A percentile compares a stretch with the other conserved stretches of the same genome.
phyloP scores from a whole-genome alignment of 2,888 invertebrate species.

The Andrena minutula region DNA sequence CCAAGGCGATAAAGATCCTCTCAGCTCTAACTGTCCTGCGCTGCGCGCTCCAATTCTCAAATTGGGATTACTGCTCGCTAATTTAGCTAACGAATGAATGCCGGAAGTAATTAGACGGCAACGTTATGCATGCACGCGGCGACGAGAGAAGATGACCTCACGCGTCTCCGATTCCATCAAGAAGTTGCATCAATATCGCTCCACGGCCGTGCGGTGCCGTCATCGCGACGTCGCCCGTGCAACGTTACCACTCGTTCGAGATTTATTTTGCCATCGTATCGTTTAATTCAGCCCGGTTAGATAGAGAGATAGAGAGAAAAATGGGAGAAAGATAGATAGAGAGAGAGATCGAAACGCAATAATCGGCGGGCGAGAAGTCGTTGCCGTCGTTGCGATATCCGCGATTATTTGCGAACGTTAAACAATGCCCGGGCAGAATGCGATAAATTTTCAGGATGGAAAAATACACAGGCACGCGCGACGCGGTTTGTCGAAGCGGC shows the following conservation, averaged over 20 bases:
- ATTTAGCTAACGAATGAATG: conserved; percentile 61
- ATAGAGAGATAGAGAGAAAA: background rate
- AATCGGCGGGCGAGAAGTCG: background rate
- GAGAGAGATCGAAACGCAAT: background rate
- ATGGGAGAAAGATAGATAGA: background rate
- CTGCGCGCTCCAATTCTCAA: conserved; percentile 17
- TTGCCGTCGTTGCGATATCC: conserved; percentile 15
- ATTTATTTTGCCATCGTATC: conserved; percentile 12
- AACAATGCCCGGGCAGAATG: conserved; percentile 31
- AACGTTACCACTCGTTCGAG: conserved; percentile 3
- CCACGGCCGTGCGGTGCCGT: background rate
- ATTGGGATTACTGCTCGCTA: conserved; percentile 58
- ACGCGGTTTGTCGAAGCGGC: background rate
- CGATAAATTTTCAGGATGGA: conserved; percentile 46
- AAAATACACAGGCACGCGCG: conserved; percentile 27
- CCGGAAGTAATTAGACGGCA: conserved; percentile 69
- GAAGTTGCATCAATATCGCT: conserved; percentile 49
- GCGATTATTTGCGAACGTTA: conserved; percentile 44
- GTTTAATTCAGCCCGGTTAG: background rate
- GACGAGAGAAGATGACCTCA: conserved; percentile 70
- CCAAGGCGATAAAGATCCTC: background rate
- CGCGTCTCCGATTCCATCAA: conserved; percentile 57
- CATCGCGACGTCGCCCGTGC: background rate
- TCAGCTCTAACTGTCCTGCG: background rate
- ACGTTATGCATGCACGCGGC: conserved; percentile 59